Evolutionary conservation across 2,888 invertebrate genomes (phyloP), one percentile per base, ranked within the genome.

Genomic region (Serrognathus titanus): DNA sequence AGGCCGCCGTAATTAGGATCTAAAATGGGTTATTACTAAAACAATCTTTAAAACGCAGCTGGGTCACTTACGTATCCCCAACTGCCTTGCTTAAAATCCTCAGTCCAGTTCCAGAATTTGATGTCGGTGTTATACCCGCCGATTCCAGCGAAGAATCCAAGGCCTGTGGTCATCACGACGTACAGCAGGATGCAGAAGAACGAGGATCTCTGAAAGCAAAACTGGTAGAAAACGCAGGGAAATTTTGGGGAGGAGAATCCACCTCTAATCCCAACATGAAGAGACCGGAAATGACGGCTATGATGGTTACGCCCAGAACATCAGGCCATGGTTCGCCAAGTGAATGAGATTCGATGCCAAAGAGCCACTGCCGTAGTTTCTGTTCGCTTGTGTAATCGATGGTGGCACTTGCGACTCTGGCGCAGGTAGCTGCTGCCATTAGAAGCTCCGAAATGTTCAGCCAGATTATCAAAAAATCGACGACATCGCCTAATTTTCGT

Each of bases 231-330:
- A 40, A 50, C n/a, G 31, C 20, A 10, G 7, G 40, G n/a, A 43
- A 59, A 35, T 36, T 24, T 13, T 57, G 16, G 46, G 31, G 46
- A 36, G 48, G 58, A 53, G 35, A 50, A 20, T 16, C 11, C 16
- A 84, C 85, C 79, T 85, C 85, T 38, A 85, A 72, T 37, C 85
- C 85, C 65, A 85, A 80, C 84, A 85, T 85, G 65, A 84, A 85
- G 76, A 85, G 80, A 38, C 81, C 80, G 38, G 84, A 83, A 2
- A 84, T 81, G 0, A 84, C 82, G 69, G 83, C 79, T 6, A 85
- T 81, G 24, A 85, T 83, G 0, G 83, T 83, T 2, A 85, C 83
- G 4, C 85, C 85, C 3, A 85, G 67, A 3, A 85, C 82, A 67
- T 85, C 85, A 20, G 85, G 85, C 84, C 84, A 84, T 1, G 85